Evolutionary conservation across 2,113 vertebrate species (phyloP).

Genomic region (Heterocephalus glaber): DNA sequence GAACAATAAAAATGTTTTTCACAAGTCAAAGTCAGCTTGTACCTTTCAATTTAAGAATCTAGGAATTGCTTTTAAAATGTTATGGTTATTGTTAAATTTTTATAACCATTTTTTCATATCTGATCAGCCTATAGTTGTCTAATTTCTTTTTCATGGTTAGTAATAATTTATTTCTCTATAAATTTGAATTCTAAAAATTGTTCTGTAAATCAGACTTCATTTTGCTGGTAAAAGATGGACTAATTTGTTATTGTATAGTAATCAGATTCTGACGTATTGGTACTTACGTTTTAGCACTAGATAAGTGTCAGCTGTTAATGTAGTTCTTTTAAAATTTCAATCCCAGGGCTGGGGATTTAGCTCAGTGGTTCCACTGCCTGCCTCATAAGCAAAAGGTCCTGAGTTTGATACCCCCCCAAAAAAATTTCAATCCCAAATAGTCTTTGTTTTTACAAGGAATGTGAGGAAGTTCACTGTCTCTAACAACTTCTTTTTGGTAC

Average conservation of each 20-base stretch:
- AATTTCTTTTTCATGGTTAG: slow-evolving; percentile 4
- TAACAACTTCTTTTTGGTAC: too few species aligned
- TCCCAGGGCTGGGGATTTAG: too few species aligned
- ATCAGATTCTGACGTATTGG: slow-evolving; percentile 2
- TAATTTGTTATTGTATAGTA: neutral
- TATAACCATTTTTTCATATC: slow-evolving; percentile 13
- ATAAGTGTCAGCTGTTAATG: neutral
- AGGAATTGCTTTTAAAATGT: slow-evolving; percentile 13
- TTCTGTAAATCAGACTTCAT: slow-evolving; percentile 27
- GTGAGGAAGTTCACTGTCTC: neutral
- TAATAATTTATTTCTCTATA: slow-evolving; percentile 15
- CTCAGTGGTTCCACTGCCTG: too few species aligned
- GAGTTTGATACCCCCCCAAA: too few species aligned
- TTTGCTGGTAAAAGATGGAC: slow-evolving; percentile 1
- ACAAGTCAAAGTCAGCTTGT: neutral
- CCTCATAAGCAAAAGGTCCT: too few species aligned
- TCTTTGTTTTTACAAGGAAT: slow-evolving; percentile 52
- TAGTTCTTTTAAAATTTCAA: slow-evolving; percentile 36
- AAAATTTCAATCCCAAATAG: slow-evolving; percentile 17
- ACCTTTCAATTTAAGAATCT: neutral
- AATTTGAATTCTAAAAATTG: slow-evolving; percentile 42
- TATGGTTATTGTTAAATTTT: neutral
- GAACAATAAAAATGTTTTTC: neutral
- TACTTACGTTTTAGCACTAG: neutral
- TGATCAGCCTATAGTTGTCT: neutral